Conservation (phyloP, 2,113 vertebrate species). For the Lepus europaeus region DNA sequence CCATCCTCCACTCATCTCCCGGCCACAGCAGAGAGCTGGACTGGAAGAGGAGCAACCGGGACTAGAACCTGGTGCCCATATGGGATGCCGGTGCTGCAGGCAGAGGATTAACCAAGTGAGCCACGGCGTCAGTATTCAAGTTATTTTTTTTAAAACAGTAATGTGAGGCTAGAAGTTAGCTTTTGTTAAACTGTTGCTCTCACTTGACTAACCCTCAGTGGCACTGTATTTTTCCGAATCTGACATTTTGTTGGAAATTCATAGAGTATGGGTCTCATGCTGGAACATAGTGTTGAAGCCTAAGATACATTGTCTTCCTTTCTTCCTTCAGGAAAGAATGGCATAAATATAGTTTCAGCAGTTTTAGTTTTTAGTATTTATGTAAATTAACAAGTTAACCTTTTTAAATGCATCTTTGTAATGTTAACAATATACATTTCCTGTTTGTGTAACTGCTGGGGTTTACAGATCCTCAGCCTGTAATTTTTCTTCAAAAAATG, state of each 20-base stretch:
- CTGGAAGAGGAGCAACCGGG: too few relatives aligned
- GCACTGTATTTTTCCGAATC: constrained; percentile 28
- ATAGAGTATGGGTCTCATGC: not conserved
- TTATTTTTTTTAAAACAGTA: not conserved
- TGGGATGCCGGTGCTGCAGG: too few relatives aligned
- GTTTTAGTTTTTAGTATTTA: constrained; percentile 5
- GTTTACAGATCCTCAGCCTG: constrained; percentile 17
- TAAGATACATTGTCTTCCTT: constrained; percentile 24
- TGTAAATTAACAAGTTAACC: constrained; percentile 25
- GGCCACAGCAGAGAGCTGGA: too few relatives aligned
- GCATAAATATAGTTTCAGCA: constrained; percentile 21
- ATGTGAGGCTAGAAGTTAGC: not conserved
- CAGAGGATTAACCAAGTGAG: too few relatives aligned
- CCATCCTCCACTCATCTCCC: too few relatives aligned
- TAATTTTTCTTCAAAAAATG: constrained; percentile 26
- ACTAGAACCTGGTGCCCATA: too few relatives aligned
- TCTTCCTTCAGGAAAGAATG: constrained; percentile 30
- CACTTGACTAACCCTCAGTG: constrained; percentile 1
- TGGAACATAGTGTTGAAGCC: constrained; percentile 22
- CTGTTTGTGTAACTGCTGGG: not conserved
- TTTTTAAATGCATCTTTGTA: not conserved
- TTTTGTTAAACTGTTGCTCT: constrained; percentile 29
- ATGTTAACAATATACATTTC: not conserved
- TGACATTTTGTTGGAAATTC: constrained; percentile 69
- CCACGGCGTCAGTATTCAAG: too few relatives aligned